These are phyloP conservation scores for Pygathrix nemaeus DNA, from an alignment of 2,113 vertebrate species.

Conservation along the genomic window DNA sequence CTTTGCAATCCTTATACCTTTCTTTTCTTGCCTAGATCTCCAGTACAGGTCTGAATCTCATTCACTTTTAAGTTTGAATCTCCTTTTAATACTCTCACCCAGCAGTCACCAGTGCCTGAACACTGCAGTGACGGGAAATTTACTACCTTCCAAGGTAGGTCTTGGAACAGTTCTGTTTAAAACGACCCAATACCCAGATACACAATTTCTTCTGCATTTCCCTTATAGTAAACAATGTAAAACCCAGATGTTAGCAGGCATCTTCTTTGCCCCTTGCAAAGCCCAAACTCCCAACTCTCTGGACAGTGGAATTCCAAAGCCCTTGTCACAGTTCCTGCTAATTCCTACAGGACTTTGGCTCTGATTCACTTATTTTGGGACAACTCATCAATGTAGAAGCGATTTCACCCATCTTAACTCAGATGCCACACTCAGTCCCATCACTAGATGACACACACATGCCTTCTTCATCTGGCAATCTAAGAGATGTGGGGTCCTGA, in stretches of 20 bases:
- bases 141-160: slow-evolving; percentile 8
- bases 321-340: not conserved
- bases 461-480: not conserved
- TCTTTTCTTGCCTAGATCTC: not conserved
- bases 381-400: not conserved
- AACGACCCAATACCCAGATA: not conserved
- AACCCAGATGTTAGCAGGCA: not conserved
- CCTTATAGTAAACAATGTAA: slow-evolving; percentile 26
- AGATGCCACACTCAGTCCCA: not conserved
- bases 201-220: slow-evolving; percentile 8
- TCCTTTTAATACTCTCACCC: not conserved
- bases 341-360: not conserved
- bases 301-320: not conserved
- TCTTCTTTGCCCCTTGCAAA: not conserved
- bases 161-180: slow-evolving; percentile 28
- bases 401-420: not conserved
- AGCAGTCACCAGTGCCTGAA: not conserved
- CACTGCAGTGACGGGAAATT: not conserved
- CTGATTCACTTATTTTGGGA: slow-evolving; percentile 32
- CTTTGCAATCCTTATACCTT: not conserved
- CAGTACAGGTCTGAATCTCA: not conserved
- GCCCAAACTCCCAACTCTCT: not conserved
- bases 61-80: not conserved
- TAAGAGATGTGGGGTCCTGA: not conserved
- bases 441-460: not conserved